phyloP scores from a whole-genome alignment of 2,797 vertebrate genomes.

The Sebastes aleutianus region DNA sequence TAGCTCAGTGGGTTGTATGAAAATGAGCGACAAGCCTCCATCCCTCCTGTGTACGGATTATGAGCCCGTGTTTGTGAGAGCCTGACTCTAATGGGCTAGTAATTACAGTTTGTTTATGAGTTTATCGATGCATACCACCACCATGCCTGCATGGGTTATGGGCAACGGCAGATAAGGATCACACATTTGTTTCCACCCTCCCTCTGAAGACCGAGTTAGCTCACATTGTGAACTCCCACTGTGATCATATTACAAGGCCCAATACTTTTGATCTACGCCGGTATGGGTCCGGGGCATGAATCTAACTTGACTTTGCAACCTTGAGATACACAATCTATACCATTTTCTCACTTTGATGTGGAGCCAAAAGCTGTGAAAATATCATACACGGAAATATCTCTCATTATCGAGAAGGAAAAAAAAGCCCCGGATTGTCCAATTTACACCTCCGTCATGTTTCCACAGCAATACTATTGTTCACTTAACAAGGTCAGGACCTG shows the following conservation, averaged over 20 bases:
- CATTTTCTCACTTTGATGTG: constrained; percentile 64
- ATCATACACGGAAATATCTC: constrained; percentile 22
- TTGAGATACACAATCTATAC: constrained; percentile 49
- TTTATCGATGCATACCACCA: constrained; percentile 81
- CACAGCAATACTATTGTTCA: constrained; percentile 34
- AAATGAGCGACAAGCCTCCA: constrained; percentile 74
- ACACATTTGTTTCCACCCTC: constrained; percentile 56
- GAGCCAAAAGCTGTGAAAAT: constrained; percentile 40
- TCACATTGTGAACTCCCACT: constrained; percentile 75
- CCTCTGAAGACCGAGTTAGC: constrained; percentile 58
- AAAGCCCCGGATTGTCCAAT: constrained; percentile 49
- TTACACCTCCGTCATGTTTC: constrained; percentile 54
- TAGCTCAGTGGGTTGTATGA: constrained; percentile 74
- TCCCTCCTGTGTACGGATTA: constrained; percentile 80
- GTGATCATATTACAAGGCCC: constrained; percentile 73
- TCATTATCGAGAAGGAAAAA: constrained; percentile 48
- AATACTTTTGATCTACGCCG: constrained; percentile 70
- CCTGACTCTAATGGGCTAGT: constrained; percentile 80
- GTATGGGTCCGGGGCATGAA: constrained; percentile 57
- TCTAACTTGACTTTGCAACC: constrained; percentile 68
- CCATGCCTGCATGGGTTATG: constrained; percentile 72
- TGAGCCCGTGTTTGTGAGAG: constrained; percentile 76
- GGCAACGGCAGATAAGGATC: constrained; percentile 77
- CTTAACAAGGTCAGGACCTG: constrained; percentile 65
- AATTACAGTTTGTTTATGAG: constrained; percentile 84